phyloP scores from a whole-genome alignment of 1,140 invertebrate genomes.

The Calycopis cecrops region DNA sequence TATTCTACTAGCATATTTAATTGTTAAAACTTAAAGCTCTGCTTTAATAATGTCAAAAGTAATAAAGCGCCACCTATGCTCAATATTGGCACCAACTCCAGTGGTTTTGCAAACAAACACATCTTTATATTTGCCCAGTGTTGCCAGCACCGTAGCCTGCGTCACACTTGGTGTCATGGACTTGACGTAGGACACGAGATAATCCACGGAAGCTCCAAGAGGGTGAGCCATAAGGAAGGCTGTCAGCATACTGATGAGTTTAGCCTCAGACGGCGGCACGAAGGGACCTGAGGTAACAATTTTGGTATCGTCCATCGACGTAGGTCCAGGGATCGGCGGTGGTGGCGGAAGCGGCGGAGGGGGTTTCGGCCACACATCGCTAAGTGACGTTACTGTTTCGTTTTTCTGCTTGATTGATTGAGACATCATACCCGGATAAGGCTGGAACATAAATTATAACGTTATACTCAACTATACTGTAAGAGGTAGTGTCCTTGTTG shows the following conservation, averaged over 20 bases:
- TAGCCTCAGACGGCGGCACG: constrained; percentile 41
- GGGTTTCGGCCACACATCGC: constrained; percentile 19
- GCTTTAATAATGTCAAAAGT: constrained; percentile 42
- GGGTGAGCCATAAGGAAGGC: constrained; percentile 57
- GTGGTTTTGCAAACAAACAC: constrained; percentile 39
- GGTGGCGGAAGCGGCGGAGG: not conserved
- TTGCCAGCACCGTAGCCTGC: constrained; percentile 35
- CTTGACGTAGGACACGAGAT: constrained; percentile 48
- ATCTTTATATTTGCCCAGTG: constrained; percentile 42
- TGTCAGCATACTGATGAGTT: constrained; percentile 52
- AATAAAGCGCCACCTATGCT: constrained; percentile 44
- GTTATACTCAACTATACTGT: no score
- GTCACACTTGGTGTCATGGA: constrained; percentile 41
- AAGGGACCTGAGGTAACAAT: constrained; percentile 17
- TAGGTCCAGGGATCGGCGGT: constrained; percentile 24
- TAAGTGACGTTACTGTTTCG: constrained; percentile 11
- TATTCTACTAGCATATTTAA: no score
- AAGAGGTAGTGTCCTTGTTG: no score
- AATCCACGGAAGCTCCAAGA: constrained; percentile 42
- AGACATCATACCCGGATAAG: no score
- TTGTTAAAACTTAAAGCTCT: constrained; percentile 8
- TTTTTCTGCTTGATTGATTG: not conserved
- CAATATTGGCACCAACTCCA: constrained; percentile 40
- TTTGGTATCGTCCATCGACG: constrained; percentile 25
- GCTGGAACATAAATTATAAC: no score